Base-by-base conservation (phyloP, 2,888 invertebrate species). In the Cistogaster globosa region DNA sequence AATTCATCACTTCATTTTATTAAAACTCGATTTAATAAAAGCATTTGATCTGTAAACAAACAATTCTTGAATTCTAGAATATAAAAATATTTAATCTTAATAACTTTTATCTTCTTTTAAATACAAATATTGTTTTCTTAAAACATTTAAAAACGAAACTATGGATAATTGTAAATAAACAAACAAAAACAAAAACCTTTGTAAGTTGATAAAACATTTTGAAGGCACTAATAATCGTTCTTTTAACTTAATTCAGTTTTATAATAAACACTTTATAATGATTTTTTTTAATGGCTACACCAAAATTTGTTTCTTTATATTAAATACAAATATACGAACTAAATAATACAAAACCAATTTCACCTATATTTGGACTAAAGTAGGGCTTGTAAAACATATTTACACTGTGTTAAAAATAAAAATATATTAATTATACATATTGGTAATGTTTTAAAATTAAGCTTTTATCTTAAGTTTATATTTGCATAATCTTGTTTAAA, bases 171-270 rank as follows among this genome's bases (percentile, higher is more conserved):
- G 57, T 79, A 48, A 26, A 74, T 74, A 36, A 72, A 72, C 51
- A 80, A 48, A 26, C 1, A 74, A 68, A 22, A 72, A 72, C 42
- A 80, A n/a, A n/a, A n/a, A n/a, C n/a, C n/a, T n/a, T 71, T 82
- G 85, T 85, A 85, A 85, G 85, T 85, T 82, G 26, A 75, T 53
- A 42, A 60, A 22, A 20, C 16, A 20, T 60, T 48, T 9, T 63
- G 1, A 74, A 32, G 79, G 55, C 32, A 71, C 62, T 86, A 72
- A 67, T 42, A 67, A 79, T 22, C 48, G 16, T 71, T 78, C 36
- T 78, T 76, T 71, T 67, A 68, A 77, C 65, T 78, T 58, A 85
- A 84, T 69, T 77, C n/a, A 55, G 74, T 81, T 65, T 77, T 68
- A 74, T 65, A 36, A 48, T 63, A 36, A 68, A 82, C 80, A 74